These are phyloP conservation scores for Spodoptera frugiperda DNA, from an alignment of 1,140 invertebrate genomes.

Conservation along the genomic window DNA sequence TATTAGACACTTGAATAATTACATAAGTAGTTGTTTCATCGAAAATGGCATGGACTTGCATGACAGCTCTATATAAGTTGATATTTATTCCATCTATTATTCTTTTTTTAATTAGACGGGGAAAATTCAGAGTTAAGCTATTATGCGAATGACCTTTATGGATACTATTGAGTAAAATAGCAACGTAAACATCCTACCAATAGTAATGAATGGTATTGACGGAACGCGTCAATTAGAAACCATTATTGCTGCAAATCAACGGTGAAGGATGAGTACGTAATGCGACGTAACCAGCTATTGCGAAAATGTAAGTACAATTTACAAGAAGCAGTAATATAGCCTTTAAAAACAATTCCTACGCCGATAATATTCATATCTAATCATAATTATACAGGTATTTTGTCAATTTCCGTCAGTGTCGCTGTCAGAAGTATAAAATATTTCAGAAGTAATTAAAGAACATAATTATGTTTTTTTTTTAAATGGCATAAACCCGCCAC, in stretches of 20 bases:
- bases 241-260: slow-evolving; percentile 25
- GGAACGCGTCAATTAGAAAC: slow-evolving; percentile 38
- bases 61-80: too few relatives aligned
- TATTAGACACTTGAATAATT: too few relatives aligned
- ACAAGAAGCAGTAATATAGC: background rate
- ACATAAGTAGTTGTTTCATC: too few relatives aligned
- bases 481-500: too few relatives aligned
- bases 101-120: background rate
- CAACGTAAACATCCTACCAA: background rate
- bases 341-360: too few relatives aligned
- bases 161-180: slow-evolving; percentile 3
- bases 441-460: too few relatives aligned
- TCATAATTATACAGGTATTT: too few relatives aligned
- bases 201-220: slow-evolving; percentile 21
- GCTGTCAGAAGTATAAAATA: too few relatives aligned
- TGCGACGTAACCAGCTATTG: background rate
- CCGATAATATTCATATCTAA: too few relatives aligned
- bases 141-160: background rate
- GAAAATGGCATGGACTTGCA: too few relatives aligned
- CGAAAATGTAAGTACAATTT: background rate
- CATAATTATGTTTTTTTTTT: too few relatives aligned
- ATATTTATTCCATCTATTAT: too few relatives aligned
- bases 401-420: background rate
- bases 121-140: background rate
- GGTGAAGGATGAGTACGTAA: slow-evolving; percentile 21